Conservation (phyloP, 2,888 invertebrate genomes). For the Exephanes ischioxanthus region DNA sequence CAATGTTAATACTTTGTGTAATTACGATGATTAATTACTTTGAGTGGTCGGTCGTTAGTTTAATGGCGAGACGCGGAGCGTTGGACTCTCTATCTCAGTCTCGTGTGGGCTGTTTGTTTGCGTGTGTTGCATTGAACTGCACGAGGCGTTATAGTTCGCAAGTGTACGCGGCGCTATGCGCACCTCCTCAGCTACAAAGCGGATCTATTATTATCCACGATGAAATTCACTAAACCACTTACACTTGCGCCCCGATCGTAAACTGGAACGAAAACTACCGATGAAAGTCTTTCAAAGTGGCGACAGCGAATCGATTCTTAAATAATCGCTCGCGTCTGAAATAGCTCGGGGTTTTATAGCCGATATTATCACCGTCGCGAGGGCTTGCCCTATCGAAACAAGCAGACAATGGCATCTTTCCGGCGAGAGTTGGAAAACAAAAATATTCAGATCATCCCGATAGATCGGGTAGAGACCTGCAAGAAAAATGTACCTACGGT, state of each 20-base stretch:
- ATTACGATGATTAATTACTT: slow-evolving; percentile 71
- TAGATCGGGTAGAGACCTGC: neutral
- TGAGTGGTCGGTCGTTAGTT: slow-evolving; percentile 67
- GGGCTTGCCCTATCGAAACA: neutral
- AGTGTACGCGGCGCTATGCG: neutral
- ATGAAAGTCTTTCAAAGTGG: slow-evolving; percentile 44
- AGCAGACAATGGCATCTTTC: neutral
- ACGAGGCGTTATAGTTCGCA: neutral
- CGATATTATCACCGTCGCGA: slow-evolving; percentile 26
- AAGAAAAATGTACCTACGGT: neutral
- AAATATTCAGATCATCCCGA: neutral
- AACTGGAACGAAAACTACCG: slow-evolving; percentile 34
- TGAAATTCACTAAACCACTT: slow-evolving; percentile 35
- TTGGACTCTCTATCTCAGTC: slow-evolving; percentile 34
- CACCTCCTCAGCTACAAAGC: neutral
- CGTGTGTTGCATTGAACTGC: neutral
- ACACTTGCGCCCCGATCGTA: slow-evolving; percentile 1
- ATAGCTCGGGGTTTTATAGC: slow-evolving; percentile 40
- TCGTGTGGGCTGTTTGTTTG: slow-evolving; percentile 28
- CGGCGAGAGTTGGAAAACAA: neutral
- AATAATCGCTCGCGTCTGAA: slow-evolving; percentile 45
- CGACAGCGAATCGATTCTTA: slow-evolving; percentile 29
- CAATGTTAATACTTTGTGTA: slow-evolving; percentile 71
- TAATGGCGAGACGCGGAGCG: slow-evolving; percentile 55
- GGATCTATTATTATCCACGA: slow-evolving; percentile 25